Evolutionary conservation across 2,797 vertebrate genomes (phyloP).

Genomic region (Sardinella longiceps): DNA sequence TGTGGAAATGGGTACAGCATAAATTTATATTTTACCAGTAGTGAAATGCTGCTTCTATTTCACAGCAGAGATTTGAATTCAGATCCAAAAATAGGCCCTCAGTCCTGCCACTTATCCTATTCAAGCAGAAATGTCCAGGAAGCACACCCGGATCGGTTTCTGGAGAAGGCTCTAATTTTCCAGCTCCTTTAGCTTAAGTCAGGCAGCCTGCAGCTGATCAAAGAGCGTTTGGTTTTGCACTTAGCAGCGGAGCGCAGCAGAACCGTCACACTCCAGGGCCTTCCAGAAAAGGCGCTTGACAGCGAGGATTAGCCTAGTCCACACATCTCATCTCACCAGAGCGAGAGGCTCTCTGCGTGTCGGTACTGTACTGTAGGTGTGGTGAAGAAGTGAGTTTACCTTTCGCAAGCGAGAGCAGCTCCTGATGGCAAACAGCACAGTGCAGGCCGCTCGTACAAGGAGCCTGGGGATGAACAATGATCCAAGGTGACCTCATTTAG

Average conservation of each 20-base stretch:
- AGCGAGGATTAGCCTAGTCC: constrained; percentile 1
- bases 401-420: constrained; percentile 68
- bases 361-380: too few relatives aligned
- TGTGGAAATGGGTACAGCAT: not conserved
- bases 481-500: not conserved
- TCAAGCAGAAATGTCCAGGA: not conserved
- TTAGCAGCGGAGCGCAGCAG: not conserved
- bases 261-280: not conserved
- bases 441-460: constrained; percentile 67
- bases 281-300: not conserved
- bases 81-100: not conserved
- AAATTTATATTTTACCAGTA: too few relatives aligned
- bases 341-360: not conserved
- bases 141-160: not conserved
- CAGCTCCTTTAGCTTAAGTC: constrained; percentile 11
- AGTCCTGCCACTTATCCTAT: not conserved
- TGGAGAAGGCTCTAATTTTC: not conserved
- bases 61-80: not conserved
- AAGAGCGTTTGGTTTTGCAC: constrained; percentile 18
- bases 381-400: constrained; percentile 56
- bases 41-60: not conserved
- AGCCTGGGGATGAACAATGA: constrained; percentile 8
- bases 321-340: not conserved
- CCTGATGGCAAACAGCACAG: constrained; percentile 64
- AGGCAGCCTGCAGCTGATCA: constrained; percentile 10